A percentile compares a stretch with the other conserved stretches of the same genome.
These are phyloP conservation scores for Ditula angustiorana DNA, from an alignment of 2,888 invertebrate genomes.

Conservation along the genomic window DNA sequence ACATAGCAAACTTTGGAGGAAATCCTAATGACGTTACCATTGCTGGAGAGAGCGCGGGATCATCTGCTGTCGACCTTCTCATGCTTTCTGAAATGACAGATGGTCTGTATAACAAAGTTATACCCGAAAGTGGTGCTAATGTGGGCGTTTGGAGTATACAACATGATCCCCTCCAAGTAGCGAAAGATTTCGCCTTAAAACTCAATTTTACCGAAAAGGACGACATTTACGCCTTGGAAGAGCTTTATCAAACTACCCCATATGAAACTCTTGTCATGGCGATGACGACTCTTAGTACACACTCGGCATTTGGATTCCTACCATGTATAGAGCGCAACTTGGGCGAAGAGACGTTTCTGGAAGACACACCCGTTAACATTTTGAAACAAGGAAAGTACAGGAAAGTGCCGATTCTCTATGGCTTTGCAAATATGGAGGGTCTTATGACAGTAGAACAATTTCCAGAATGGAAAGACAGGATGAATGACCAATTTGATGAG, in stretches of 20 bases:
- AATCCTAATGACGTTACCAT: slow-evolving; percentile 67
- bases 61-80: slow-evolving; percentile 59
- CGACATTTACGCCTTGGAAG: slow-evolving; percentile 55
- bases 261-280: slow-evolving; percentile 49
- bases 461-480: slow-evolving; percentile 51
- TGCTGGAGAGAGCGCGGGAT: slow-evolving; percentile 63
- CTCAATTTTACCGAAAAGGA: slow-evolving; percentile 51
- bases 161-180: slow-evolving; percentile 58
- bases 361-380: slow-evolving; percentile 55
- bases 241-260: slow-evolving; percentile 56
- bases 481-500: slow-evolving; percentile 63
- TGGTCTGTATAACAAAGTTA: slow-evolving; percentile 63
- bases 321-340: slow-evolving; percentile 51
- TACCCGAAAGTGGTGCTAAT: slow-evolving; percentile 61
- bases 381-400: slow-evolving; percentile 50
- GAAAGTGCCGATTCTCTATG: slow-evolving; percentile 60
- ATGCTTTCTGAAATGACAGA: slow-evolving; percentile 58
- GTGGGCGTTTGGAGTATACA: slow-evolving; percentile 54
- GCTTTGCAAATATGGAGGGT: slow-evolving; percentile 59
- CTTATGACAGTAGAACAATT: slow-evolving; percentile 49
- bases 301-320: slow-evolving; percentile 40
- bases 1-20: slow-evolving; percentile 66
- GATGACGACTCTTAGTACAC: no score
- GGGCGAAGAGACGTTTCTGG: slow-evolving; percentile 52
- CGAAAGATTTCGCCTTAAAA: slow-evolving; percentile 55